These are phyloP conservation scores for Leptinotarsa tumamoca DNA, from an alignment of 2,888 invertebrate species.

Conservation along the genomic window DNA sequence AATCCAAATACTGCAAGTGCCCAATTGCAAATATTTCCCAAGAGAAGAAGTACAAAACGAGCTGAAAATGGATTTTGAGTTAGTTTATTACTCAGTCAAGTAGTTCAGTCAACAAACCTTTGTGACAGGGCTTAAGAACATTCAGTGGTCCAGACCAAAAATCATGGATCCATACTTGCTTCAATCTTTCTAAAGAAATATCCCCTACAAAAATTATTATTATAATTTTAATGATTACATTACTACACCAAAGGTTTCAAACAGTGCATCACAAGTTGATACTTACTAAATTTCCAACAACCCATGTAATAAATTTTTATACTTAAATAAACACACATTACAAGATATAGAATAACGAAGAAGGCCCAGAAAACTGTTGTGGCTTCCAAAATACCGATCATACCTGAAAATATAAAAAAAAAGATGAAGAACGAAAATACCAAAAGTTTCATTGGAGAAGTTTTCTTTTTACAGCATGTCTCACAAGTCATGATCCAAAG, in stretches of 20 bases:
- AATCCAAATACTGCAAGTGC: conserved; percentile 76
- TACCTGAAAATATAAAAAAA: conserved; percentile 64
- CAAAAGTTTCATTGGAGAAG: background rate
- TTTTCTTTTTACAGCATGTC: too few relatives aligned
- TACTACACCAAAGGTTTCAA: background rate
- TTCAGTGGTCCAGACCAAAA: conserved; percentile 64
- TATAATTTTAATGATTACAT: background rate
- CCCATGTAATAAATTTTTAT: conserved; percentile 83
- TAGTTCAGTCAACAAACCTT: conserved; percentile 49
- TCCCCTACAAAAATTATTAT: conserved; percentile 54
- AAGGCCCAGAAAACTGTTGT: conserved; percentile 77
- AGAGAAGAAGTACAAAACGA: conserved; percentile 70
- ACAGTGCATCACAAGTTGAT: background rate
- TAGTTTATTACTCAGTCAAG: conserved; percentile 43
- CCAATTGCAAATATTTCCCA: conserved; percentile 76
- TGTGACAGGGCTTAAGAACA: conserved; percentile 66
- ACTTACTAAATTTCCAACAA: conserved; percentile 74
- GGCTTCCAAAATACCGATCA: conserved; percentile 76
- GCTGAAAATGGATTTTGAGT: conserved; percentile 56
- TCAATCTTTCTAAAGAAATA: conserved; percentile 54
- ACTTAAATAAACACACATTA: conserved; percentile 75
- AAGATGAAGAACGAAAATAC: background rate
- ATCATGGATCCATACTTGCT: conserved; percentile 61
- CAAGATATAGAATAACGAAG: conserved; percentile 78
- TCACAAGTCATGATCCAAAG: too few relatives aligned